Base-by-base conservation (phyloP, 2,888 invertebrate genomes). In the Cecidostiba fungosa region DNA sequence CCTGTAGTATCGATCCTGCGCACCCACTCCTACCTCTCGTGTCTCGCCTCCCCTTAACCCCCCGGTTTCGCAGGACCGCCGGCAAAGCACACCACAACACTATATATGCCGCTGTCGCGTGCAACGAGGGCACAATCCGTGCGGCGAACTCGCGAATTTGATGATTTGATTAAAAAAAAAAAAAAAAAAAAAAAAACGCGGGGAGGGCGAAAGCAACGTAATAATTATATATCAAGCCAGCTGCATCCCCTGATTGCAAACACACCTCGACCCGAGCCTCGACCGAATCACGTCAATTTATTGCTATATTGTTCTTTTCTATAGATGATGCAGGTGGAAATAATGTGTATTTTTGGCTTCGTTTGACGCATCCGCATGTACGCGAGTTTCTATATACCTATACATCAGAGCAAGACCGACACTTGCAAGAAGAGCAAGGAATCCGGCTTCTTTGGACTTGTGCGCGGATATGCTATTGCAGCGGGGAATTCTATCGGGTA, bases 1-100 rank as follows among this genome's bases (percentile, higher is more conserved):
- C 59, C 77, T 85, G 77, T 43, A 80, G 74, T 85, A 80, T 85
- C 77, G 76, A 85, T 80, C 74, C 47, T 66, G 70, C 23, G 16
- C 32, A n/a, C 32, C 10, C 36, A 2, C 4, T 26, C 66, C 29
- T 66, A 29, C 26, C 3, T 62, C 23, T 26, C 16, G n/a, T 26
- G 26, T 54, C n/a, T 69, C 16, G 8, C 36, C 72, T 39, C 32
- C 77, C 8, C 54, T 8, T 59, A 6, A 2, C 0, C 6, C 54
- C 23, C 54, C 4, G 6, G 14, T 4, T 32, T 26, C 66, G 16
- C 79, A 54, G 70, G 32, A 36, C 70, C 70, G 43, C 43, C 43
- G 16, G 29, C 69, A 78, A 19, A 50, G 36, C 36, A 36, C 59
- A 77, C 59, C 16, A 19, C 36, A 10, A 29, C 23, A n/a, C n/a